Evolutionary conservation across 1,140 invertebrate genomes (phyloP).

Genomic region (Eciton burchellii): DNA sequence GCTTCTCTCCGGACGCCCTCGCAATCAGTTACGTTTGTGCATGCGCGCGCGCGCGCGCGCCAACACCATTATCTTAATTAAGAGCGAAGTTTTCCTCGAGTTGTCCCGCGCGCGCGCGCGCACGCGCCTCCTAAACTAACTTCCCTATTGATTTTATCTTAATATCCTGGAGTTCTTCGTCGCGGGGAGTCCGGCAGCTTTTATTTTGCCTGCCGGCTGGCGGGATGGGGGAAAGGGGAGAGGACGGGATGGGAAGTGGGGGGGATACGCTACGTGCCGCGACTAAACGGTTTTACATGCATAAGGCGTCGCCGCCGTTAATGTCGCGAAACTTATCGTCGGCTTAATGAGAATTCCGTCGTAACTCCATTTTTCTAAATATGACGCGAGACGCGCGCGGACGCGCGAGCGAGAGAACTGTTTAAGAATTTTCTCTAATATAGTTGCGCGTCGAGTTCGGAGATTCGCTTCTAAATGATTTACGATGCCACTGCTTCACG

Average conservation of each 20-base stretch:
- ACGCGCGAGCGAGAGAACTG: constrained; percentile 27
- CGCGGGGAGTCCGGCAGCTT: constrained; percentile 6
- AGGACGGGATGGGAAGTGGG: no score
- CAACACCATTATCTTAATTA: constrained; percentile 65
- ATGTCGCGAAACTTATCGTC: constrained; percentile 55
- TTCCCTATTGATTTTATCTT: constrained; percentile 60
- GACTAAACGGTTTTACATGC: constrained; percentile 60
- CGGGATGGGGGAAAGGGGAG: no score
- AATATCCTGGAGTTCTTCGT: constrained; percentile 35
- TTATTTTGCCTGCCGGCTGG: constrained; percentile 20
- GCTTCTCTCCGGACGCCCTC: background rate
- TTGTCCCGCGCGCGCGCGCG: constrained; percentile 31
- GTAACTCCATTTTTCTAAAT: constrained; percentile 57
- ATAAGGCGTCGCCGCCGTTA: constrained; percentile 52
- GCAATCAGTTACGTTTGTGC: constrained; percentile 60
- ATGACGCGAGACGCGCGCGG: constrained; percentile 41
- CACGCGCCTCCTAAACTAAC: constrained; percentile 49
- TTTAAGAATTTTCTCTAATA: constrained; percentile 55
- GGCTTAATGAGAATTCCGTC: constrained; percentile 47
- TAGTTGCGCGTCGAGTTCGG: constrained; percentile 34
- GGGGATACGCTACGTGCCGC: constrained; percentile 33
- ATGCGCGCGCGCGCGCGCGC: no score
- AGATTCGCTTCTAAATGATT: constrained; percentile 36
- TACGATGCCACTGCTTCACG: constrained; percentile 24
- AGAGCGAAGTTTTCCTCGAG: constrained; percentile 59